Percentiles rank a stretch among this genome's conserved stretches.
These are phyloP conservation scores for Helobdella robusta DNA, from an alignment of 2,888 invertebrate species.

Conservation along the genomic window DNA sequence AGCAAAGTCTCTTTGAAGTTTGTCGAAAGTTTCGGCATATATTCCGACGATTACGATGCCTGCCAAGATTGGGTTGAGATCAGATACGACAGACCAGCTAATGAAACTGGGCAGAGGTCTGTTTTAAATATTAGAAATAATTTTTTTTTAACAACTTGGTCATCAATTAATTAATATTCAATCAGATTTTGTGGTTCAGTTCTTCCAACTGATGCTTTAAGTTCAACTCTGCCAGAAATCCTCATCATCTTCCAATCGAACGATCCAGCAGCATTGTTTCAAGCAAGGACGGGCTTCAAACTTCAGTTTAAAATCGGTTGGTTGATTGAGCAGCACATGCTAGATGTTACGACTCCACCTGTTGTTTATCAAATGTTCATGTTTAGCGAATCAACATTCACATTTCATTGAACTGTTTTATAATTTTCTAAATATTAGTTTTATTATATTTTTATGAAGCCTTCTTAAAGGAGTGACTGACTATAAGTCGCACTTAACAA, in stretches of 20 bases:
- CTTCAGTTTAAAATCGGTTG: conserved; percentile 1
- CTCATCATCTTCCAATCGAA: conserved; percentile 11
- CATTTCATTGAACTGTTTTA: no score
- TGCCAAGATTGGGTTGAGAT: conserved; percentile 28
- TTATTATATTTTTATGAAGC: no score
- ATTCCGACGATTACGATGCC: background rate
- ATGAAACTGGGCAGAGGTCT: conserved; percentile 24
- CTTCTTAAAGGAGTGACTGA: no score
- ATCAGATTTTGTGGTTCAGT: conserved; percentile 11
- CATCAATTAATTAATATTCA: background rate
- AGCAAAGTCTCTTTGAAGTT: conserved; percentile 17
- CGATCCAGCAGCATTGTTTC: background rate
- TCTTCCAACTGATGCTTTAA: background rate
- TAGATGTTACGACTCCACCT: no score
- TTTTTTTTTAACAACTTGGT: background rate
- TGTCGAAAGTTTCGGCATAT: conserved; percentile 14
- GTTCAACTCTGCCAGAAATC: background rate
- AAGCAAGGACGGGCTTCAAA: background rate
- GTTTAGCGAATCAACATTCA: no score
- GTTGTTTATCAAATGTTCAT: no score
- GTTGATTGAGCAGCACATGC: background rate
- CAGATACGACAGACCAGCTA: conserved; percentile 2
- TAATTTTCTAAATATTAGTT: no score
- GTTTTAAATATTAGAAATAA: background rate
- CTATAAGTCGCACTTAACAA: no score